A percentile compares a stretch with the other conserved stretches of the same genome.
These are phyloP conservation scores for Conomelus anceps DNA, from an alignment of 2,888 invertebrate species.

Conservation along the genomic window DNA sequence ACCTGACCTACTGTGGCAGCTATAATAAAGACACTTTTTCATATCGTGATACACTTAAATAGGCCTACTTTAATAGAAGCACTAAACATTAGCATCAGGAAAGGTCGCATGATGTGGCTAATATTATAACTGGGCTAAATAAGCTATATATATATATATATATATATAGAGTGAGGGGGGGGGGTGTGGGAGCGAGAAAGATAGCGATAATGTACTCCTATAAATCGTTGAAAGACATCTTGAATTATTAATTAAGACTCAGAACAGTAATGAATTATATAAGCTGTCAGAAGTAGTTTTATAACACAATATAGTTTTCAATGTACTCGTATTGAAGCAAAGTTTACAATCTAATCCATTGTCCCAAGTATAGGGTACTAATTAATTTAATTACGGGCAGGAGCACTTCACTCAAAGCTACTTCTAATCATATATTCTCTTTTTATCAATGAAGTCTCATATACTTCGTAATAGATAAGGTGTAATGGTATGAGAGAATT, in stretches of 20 bases:
- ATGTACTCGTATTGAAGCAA: not conserved
- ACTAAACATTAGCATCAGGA: not conserved
- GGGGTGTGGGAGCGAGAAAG: too few relatives aligned
- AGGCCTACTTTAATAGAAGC: not conserved
- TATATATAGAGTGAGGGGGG: too few relatives aligned
- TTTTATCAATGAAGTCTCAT: not conserved
- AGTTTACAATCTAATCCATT: not conserved
- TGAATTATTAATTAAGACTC: not conserved
- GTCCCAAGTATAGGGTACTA: not conserved
- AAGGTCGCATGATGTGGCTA: not conserved
- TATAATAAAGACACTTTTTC: not conserved
- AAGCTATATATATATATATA: not conserved
- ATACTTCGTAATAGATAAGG: not conserved
- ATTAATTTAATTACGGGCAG: not conserved
- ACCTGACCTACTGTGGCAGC: not conserved
- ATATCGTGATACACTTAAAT: not conserved
- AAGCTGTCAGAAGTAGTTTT: not conserved
- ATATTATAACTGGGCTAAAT: not conserved
- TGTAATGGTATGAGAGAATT: too few relatives aligned
- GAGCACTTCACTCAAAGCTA: too few relatives aligned
- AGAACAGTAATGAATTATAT: not conserved
- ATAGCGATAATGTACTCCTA: not conserved
- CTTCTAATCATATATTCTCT: not conserved
- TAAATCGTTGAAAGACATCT: not conserved
- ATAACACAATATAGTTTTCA: not conserved